Base-by-base conservation (phyloP, 53 echinoderm and acorn worm species). In the Holothuria scabra region DNA sequence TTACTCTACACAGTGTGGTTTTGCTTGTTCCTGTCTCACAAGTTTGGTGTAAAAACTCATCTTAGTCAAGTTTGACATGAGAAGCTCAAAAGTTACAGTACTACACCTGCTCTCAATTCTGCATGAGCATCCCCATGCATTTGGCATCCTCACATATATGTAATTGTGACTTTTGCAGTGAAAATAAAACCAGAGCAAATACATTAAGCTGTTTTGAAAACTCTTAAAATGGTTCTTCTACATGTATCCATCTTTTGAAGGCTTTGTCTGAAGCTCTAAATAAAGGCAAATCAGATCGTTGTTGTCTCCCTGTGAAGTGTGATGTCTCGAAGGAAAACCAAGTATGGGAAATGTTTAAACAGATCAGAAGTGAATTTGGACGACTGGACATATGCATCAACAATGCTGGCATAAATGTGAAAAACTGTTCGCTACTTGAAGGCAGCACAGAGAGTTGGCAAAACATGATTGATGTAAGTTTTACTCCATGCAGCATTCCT, bases 381-480 rank as follows among this genome's bases (percentile, higher is more conserved):
- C 46, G 56, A 0, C 57, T 90, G 56, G 87, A 90, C 56, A 81
- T 86, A 35, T 90, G 90, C 52, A 76, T 90, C 59, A 90, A 90
- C 62, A 90, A 90, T 66, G 90, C 90, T 14, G 90, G 83, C 12
- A 28, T 90, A 34, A 72, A 72, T 72, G 13, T 41, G 21, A 56
- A 60, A 25, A 62, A 63, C 24, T 74, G 64, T 33, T 14, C 61
- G 19, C 87, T 90, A 19, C 28, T 86, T 34, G 87, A 83, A 1
- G 90, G 90, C 28, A 76, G 75, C 24, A 74, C 90, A 38, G 83
- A 75, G 16, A 63, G 66, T 28, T 86, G 90, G 90, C 74, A 83
- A 33, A 74, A 74, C 37, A 76, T 74, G 23, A 24, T 90, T 11
- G 83, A 90, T 82, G 86, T 90, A 52, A 83, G 28, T 33, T 31